Base-by-base conservation (phyloP, 2,113 vertebrate species). In the Neomonachus schauinslandi region DNA sequence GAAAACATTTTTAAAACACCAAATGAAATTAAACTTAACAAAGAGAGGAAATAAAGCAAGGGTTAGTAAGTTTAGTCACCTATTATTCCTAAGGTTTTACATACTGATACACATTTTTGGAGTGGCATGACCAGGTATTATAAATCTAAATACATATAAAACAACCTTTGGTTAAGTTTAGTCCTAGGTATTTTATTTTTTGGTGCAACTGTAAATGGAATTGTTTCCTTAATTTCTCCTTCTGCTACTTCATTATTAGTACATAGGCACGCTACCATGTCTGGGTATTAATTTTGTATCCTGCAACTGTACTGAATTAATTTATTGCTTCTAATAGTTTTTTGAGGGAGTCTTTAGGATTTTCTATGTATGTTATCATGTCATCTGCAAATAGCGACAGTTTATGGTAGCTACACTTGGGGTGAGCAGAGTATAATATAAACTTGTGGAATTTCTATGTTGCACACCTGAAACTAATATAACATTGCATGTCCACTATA, bases 1-100 rank as follows among this genome's bases (percentile, higher is more conserved):
- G 67, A 93, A 96, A 91, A 61, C 89, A 84, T 65, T 89, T 95
- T 96, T 69, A 82, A 94, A 96, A 69, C 39, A n/a, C 5, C 21
- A 81, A 59, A 88, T 49, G 76, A 51, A 16, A 87, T 95, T 83
- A 95, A 95, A 94, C 33, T 86, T 89, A 72, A 63, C 39, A 61
- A 95, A 81, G 72, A 86, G 39, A 93, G 46, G 24, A 97, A 92
- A 94, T 53, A 89, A 90, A 88, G 12, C 53, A 95, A 71, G 49
- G 7, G 15, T 84, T 16, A 19, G 1, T 59, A 94, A 89, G 28
- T 16, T 83, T 93, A 94, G 14, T 86, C 57, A 79, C 6, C 5
- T 87, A 89, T 21, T 28, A 59, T 72, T 90, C 36, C 51, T 36
- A 86, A 36, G 39, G 33, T n/a, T 97, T 89, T 82, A 49, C 39